Evolutionary conservation across 2,797 vertebrate genomes (phyloP), one percentile per base, ranked within the genome.

Genomic region (Gastrophryne carolinensis): DNA sequence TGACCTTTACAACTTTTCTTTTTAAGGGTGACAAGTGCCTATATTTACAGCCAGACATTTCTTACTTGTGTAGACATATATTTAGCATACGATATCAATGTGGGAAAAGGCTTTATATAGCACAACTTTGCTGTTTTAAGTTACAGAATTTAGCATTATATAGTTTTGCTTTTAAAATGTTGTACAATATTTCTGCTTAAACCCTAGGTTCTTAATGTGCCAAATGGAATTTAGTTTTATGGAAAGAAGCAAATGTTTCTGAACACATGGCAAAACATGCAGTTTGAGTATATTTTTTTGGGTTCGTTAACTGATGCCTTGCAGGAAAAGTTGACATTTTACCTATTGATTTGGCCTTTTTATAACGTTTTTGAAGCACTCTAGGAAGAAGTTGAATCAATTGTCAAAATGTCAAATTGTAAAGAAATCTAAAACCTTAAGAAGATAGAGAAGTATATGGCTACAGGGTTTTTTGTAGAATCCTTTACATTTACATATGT

Each of bases 241-340:
- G 13, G 35, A 66, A 66, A 53, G 13, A 11, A 66, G 11, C 47
- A 66, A 66, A 52, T 26, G 15, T 54, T 54, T 47, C 32, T 68
- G 65, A 68, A 54, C 35, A 23, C 49, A 37, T 34, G 15, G 47
- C 6, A 67, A 52, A 67, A 53, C 30, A 35, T 37, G 8, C 34
- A 17, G 65, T 34, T 54, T 37, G 23, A 68, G 49, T 37, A 26
- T 53, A 53, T 54, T 21, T 37, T 53, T 66, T 54, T 54, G 50
- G 65, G 65, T 24, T 35, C 50, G 39, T 68, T 68, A 68, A 68
- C 39, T 54, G 65, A 68, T 68, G 65, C 65, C 65, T 39, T 68
- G 65, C 65, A 68, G 65, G 50, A 54, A 68, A 37, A 68, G 65
- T 54, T 68, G 65, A 68, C 65, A 68, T 68, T 68, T 68, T 68